Evolutionary conservation across 2,113 vertebrate species (phyloP).

Genomic region (Corydoras sp.): DNA sequence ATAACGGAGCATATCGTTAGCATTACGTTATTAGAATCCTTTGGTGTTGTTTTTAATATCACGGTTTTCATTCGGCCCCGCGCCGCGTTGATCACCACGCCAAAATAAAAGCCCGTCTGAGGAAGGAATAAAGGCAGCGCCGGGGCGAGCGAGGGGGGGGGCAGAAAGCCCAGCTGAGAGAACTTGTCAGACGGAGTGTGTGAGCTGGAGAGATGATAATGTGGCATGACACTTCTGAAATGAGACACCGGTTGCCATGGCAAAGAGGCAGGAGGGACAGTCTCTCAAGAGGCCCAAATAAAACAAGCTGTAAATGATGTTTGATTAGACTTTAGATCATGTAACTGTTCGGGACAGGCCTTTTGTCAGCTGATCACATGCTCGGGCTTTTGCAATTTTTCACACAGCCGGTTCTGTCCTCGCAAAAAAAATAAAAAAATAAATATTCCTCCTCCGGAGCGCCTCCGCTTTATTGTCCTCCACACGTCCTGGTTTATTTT

Average conservation of each 20-base stretch:
- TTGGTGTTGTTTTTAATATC: background rate
- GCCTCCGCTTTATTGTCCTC: slow-evolving; percentile 12
- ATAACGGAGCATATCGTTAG: no score
- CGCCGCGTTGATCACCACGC: slow-evolving; percentile 11
- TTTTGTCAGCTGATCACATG: slow-evolving; percentile 63
- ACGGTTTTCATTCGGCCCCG: background rate
- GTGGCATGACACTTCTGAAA: slow-evolving; percentile 99
- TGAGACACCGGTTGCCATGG: slow-evolving; percentile 98
- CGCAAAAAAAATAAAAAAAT: slow-evolving; percentile 6
- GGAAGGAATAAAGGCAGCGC: slow-evolving; percentile 36
- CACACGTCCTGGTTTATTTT: slow-evolving; percentile 5
- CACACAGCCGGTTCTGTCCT: slow-evolving; percentile 34
- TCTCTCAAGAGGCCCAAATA: slow-evolving; percentile 95
- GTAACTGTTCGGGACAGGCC: slow-evolving; percentile 81
- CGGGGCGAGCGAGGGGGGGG: slow-evolving; percentile 29
- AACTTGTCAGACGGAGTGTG: slow-evolving; percentile 92
- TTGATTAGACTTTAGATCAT: slow-evolving; percentile 99
- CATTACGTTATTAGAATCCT: no score
- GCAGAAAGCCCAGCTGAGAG: slow-evolving; percentile 70
- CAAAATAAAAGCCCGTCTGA: slow-evolving; percentile 21
- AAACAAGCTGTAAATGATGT: slow-evolving; percentile 99
- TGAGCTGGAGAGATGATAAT: slow-evolving; percentile 94
- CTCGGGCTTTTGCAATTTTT: slow-evolving; percentile 51
- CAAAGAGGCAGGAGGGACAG: slow-evolving; percentile 83
- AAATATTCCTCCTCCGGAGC: slow-evolving; percentile 20